Base-by-base conservation (phyloP, 2,113 vertebrate genomes). In the Peucedramus taeniatus region DNA sequence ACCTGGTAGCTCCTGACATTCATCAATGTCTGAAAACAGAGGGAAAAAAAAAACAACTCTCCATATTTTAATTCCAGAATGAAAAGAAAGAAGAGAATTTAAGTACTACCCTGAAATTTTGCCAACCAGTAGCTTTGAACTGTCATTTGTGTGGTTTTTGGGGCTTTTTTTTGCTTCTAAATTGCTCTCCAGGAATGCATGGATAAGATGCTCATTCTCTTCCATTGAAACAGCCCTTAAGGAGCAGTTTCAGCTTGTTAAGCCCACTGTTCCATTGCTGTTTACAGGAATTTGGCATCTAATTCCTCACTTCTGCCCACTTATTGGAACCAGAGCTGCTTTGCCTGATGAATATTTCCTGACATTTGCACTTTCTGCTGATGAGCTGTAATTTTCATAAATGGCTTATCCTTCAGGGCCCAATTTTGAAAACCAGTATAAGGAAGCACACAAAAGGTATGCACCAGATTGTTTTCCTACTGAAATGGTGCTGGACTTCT, bases 1-100 rank as follows among this genome's bases (percentile, higher is more conserved):
- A 27, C 98, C 98, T 26, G 98, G 98, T 44, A 99, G 92, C 85
- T 98, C 98, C 93, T 98, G 98, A 93, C 98, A 99, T 93, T 99
- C 98, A 59, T 99, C 98, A 57, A 99, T 99, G 86, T 99, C 98
- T 99, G 86, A 57, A 94, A 88, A 90, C 21, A 86, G 83, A 94
- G 59, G 20, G 9, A 26, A 87, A 63, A 82, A 39, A 49, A 2
- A 16, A 17, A 74, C 4, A 22, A 19, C 1, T 37, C 31, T 94
- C 8, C 9, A 19, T 49, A n/a, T 90, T 92, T 95, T 86, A 18
- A 90, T 72, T 89, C 40, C 54, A 51, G 40, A 63, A 66, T n/a
- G 49, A 51, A 83, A 66, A 83, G 13, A 40, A 84, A 79, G 22
- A 82, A 23, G 33, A 92, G 15, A 71, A 45, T 85, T 57, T 37